These are phyloP conservation scores for Synanthedon myopaeformis DNA, from an alignment of 2,888 invertebrate genomes.

Conservation along the genomic window DNA sequence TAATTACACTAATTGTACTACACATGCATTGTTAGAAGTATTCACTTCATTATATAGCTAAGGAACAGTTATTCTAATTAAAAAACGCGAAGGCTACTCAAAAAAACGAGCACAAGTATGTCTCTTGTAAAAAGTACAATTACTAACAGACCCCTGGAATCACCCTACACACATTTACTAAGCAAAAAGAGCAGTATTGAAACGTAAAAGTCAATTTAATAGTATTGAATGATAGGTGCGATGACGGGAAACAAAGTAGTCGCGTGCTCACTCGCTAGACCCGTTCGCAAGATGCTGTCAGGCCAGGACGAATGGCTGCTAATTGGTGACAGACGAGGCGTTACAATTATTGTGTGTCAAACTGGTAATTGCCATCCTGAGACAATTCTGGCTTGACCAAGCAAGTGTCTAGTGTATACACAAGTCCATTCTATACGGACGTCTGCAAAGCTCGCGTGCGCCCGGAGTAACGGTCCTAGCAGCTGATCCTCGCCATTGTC, in stretches of 20 bases:
- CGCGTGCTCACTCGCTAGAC: constrained; percentile 31
- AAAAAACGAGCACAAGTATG: no score
- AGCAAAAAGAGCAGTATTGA: no score
- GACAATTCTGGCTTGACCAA: constrained; percentile 24
- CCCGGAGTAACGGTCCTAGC: constrained; percentile 44
- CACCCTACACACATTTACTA: no score
- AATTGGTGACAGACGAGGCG: constrained; percentile 46
- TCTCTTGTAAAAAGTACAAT: no score
- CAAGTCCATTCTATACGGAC: constrained; percentile 1
- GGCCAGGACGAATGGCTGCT: constrained; percentile 17
- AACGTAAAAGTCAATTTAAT: no score
- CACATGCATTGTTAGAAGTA: constrained; percentile 22
- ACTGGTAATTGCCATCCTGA: constrained; percentile 37
- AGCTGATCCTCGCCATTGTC: constrained; percentile 52
- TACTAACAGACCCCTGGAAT: no score
- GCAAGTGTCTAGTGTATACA: constrained; percentile 11
- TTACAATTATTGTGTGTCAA: constrained; percentile 50
- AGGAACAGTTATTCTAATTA: constrained; percentile 2
- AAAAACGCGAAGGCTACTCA: not conserved
- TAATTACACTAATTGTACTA: constrained; percentile 59
- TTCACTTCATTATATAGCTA: constrained; percentile 5
- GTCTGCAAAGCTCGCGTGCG: constrained; percentile 38
- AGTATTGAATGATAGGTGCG: no score
- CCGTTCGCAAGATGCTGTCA: constrained; percentile 39
- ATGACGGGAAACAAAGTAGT: constrained; percentile 11